Evolutionary conservation across 30 jellyfish, hydroid and myxozoan species (phyloP), one percentile per base, ranked within the genome.

Genomic region (Aurelia sp.): DNA sequence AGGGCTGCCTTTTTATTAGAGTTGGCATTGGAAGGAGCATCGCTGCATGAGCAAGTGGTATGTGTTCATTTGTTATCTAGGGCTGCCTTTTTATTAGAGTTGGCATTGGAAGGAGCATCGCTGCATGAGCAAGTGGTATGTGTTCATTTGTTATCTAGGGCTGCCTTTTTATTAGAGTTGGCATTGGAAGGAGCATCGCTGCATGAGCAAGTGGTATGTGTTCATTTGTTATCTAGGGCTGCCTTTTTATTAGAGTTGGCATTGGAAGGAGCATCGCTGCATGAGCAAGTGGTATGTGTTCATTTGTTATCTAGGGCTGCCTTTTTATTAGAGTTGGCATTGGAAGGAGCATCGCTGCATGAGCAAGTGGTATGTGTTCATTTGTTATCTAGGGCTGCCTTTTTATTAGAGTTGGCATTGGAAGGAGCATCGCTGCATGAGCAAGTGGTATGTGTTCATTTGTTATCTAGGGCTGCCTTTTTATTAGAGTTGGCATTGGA

Each of bases 121-220:
- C 51, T 61, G 27, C 94, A 89, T 17, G 97, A 89, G n/a, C 97
- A 89, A 83, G 87, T 89, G 87, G 97, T 89, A 31, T 51, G 93
- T 57, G 9, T 73, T 18, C 10, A 11, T 44, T 44, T 44, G 55
- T 44, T 44, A 44, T 44, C 55, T 44, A 44, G 16, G 10, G 15
- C 10, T 44, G n/a, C n/a, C n/a, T n/a, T n/a, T n/a, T n/a, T n/a
- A 22, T 8, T 44, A 47, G 75, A 61, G 31, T 33, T 60, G 3
- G 66, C 76, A 44, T 61, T 78, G 79, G 84, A 82, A n/a, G 90
- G 66, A 10, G 82, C 86, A 3, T 66, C 94, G 9, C 51, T 61
- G 27, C 94, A 89, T 17, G 97, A 89, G n/a, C 97, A 89, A 83
- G 87, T 89, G 87, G 97, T 89, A 31, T 51, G 93, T 57, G 9